Percentiles rank a stretch among this genome's conserved stretches.
These are phyloP conservation scores for Pristionchus arcanus DNA, from an alignment of 2,888 invertebrate genomes.

Conservation along the genomic window DNA sequence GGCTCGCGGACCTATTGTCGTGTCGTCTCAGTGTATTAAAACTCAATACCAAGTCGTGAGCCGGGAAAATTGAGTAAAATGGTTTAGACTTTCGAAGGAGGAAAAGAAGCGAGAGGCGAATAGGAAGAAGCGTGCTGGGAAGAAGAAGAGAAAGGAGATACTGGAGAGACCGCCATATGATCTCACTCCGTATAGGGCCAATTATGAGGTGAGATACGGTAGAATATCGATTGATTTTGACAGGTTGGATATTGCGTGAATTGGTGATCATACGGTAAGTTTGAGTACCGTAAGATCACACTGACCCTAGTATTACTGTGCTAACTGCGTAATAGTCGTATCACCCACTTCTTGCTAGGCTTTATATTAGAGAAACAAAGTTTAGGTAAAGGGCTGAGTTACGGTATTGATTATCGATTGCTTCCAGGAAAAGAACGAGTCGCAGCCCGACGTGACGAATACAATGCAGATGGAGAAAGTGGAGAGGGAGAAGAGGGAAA, in stretches of 20 bases:
- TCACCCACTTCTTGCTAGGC: too few relatives aligned
- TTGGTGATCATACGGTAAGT: too few relatives aligned
- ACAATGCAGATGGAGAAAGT: constrained; percentile 31
- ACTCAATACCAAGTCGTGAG: too few relatives aligned
- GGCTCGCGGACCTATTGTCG: too few relatives aligned
- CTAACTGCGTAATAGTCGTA: too few relatives aligned
- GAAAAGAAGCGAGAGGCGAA: not conserved
- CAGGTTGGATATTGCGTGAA: not conserved
- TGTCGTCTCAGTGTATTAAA: too few relatives aligned
- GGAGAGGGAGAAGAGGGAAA: constrained; percentile 1
- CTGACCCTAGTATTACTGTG: too few relatives aligned
- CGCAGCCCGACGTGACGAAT: not conserved
- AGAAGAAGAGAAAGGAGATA: constrained; percentile 18
- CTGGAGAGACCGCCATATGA: not conserved
- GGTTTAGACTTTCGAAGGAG: not conserved
- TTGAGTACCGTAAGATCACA: too few relatives aligned
- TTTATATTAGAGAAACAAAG: not conserved
- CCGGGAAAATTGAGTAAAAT: too few relatives aligned
- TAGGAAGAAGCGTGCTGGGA: not conserved
- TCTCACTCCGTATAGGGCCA: constrained; percentile 13
- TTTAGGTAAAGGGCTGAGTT: not conserved
- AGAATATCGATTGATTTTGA: not conserved
- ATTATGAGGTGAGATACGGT: constrained; percentile 36
- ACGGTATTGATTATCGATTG: not conserved
- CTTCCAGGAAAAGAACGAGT: constrained; percentile 2